Base-by-base conservation (phyloP, 2,888 invertebrate genomes). In the Rhamnusium bicolor region DNA sequence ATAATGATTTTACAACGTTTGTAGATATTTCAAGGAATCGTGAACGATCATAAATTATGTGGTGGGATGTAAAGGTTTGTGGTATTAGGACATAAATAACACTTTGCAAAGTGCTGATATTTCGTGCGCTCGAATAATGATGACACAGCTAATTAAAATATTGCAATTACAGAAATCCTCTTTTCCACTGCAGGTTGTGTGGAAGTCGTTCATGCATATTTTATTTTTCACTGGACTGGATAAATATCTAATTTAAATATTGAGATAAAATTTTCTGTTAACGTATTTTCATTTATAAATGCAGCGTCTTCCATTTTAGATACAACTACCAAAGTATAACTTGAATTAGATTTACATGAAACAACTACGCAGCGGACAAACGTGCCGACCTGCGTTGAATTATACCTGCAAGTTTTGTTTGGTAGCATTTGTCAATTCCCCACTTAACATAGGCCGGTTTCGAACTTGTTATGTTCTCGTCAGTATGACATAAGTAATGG, bases 91-190 rank as follows among this genome's bases (percentile, higher is more conserved):
- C 79, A 81, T 81, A 82, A 82, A 82, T 82, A 82, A 79, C 78
- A 76, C 75, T 81, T 81, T 79, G 75, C 71, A 75, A 76, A 79
- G 74, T 82, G 81, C 72, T 74, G 77, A 76, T 77, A 78, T 73
- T 81, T 77, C 82, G 80, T 81, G 78, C 69, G 47, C 74, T 67
- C 74, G 78, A 80, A 81, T 82, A 82, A 82, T 83, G 84, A 84
- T 85, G 84, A 84, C 84, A 78, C 81, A 79, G 81, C 83, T 85
- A 85, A 85, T 85, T 84, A 84, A 85, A 85, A 84, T 84, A 84
- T 84, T 80, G 83, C 83, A 82, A 84, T 83, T 81, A 81, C 76
- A 75, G 80, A 76, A 85, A 84, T 83, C 82, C 83, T 81, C 79
- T 78, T 80, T 81, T 29, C 12, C 53, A 32, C 29, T 65, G 65